Base-by-base conservation (phyloP, 2,113 vertebrate genomes). In the Onychostoma macrolepis region DNA sequence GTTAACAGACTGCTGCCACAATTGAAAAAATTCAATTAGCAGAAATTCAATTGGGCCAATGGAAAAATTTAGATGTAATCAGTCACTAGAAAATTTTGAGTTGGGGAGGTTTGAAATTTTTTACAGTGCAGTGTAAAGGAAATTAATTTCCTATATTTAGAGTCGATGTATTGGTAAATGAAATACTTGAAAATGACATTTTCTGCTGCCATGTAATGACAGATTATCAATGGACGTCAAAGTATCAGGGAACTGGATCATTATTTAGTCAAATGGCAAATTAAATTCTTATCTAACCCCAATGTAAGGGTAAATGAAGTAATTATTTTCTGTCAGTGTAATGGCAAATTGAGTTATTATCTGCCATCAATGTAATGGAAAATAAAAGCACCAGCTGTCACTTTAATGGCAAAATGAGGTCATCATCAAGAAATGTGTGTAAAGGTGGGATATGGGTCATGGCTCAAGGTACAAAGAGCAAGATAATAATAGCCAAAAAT, bases 401-500 rank as follows among this genome's bases (percentile, higher is more conserved):
- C 3, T 13, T 56, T 58, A 33, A 36, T 24, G 11, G 77, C 19
- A 80, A 79, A 79, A 79, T 36, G 1, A 79, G 33, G 9, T 79
- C 72, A 45, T 75, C 24, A 75, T 75, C 21, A 43, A n/a, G 38
- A 45, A 78, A 50, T 78, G 7, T 78, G 26, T 78, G 43, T 33
- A 48, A 50, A 78, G 17, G n/a, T 53, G 48, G 17, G 19, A 78
- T 30, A 15, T 78, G 45, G 41, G 41, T 26, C 75, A 28, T 78
- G n/a, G 15, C 26, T 50, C 75, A 77, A 77, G 6, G 43, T 50
- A 26, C 26, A 28, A 4, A 50, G 28, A 53, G 26, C 76, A 78
- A 53, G 26, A 28, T 33, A 53, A 78, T 78, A 78, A 78, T 53
- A 78, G n/a, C 13, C 75, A 9, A 26, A 76, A 76, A n/a, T 45